Conservation (phyloP, 2,888 invertebrate genomes). For the Xestia c-nigrum region DNA sequence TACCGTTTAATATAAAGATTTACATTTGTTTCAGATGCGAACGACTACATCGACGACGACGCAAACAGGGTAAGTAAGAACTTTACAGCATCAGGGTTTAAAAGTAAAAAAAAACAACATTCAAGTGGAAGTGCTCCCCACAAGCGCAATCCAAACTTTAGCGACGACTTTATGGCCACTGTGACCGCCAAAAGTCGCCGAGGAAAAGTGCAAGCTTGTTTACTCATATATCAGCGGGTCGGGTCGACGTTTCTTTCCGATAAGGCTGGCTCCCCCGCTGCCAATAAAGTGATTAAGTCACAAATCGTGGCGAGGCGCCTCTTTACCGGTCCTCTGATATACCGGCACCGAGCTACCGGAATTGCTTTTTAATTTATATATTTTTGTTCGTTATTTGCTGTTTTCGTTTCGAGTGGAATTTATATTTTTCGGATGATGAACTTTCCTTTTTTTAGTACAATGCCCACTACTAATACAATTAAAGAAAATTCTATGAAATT, state of each 20-base stretch:
- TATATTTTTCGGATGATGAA: conserved; percentile 16
- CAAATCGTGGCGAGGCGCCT: conserved; percentile 86
- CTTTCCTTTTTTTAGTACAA: not conserved
- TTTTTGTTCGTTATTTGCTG: conserved; percentile 61
- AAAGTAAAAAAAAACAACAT: conserved; percentile 77
- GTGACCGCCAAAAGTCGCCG: conserved; percentile 87
- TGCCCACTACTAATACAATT: fast-evolving
- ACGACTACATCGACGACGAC: conserved; percentile 81
- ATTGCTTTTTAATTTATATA: conserved; percentile 68
- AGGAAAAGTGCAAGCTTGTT: conserved; percentile 90
- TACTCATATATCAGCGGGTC: conserved; percentile 87
- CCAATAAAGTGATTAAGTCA: conserved; percentile 91
- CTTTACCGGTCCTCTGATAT: conserved; percentile 74
- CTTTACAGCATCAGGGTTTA: conserved; percentile 68
- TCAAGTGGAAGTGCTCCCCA: conserved; percentile 77
- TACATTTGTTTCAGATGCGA: conserved; percentile 84
- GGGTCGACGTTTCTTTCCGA: conserved; percentile 88
- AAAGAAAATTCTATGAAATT: not conserved
- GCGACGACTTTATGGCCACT: conserved; percentile 86
- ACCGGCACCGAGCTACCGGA: conserved; percentile 65
- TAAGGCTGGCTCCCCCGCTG: conserved; percentile 87
- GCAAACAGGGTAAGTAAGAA: conserved; percentile 83
- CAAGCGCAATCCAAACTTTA: conserved; percentile 85
- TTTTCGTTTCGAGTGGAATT: conserved; percentile 45
- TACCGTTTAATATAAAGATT: conserved; percentile 67